A percentile compares a stretch with the other conserved stretches of the same genome.
phyloP scores from a whole-genome alignment of 2,113 vertebrate species.

The Grammatotria lemairii region DNA sequence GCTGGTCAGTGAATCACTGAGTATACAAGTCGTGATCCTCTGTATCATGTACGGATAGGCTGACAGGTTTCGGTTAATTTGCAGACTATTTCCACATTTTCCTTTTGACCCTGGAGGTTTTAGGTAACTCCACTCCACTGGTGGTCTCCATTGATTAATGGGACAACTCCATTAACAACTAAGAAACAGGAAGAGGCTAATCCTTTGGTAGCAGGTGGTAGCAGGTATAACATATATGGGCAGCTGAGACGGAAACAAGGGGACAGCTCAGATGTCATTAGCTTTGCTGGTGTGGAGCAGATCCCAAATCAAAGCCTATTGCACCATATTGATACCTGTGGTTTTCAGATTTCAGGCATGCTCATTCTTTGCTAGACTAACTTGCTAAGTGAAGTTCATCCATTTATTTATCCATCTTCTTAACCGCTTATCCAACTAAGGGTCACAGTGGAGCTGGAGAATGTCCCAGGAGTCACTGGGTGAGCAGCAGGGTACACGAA shows the following conservation, averaged over 20 bases:
- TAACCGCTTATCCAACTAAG: background rate
- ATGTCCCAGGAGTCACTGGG: background rate
- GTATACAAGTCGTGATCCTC: background rate
- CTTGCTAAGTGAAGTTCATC: background rate
- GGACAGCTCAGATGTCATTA: background rate
- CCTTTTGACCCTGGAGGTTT: conserved; percentile 45
- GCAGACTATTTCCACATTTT: background rate
- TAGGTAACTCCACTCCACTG: background rate
- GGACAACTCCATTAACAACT: background rate
- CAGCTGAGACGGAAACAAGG: background rate
- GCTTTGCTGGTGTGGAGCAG: background rate
- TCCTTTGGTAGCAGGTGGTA: background rate
- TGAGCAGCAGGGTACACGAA: background rate
- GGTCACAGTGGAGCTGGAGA: background rate
- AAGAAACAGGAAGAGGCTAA: background rate
- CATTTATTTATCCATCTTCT: background rate
- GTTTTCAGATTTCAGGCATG: background rate
- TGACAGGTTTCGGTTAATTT: conserved; percentile 20
- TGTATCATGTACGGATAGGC: background rate
- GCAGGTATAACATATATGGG: background rate
- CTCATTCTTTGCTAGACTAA: background rate
- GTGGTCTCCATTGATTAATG: conserved; percentile 35
- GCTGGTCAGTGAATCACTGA: background rate
- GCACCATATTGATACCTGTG: background rate
- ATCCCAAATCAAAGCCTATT: background rate